Percentiles rank a stretch among this genome's conserved stretches.
These are phyloP conservation scores for Coleophora flavipennella DNA, from an alignment of 2,888 invertebrate genomes.

Conservation along the genomic window DNA sequence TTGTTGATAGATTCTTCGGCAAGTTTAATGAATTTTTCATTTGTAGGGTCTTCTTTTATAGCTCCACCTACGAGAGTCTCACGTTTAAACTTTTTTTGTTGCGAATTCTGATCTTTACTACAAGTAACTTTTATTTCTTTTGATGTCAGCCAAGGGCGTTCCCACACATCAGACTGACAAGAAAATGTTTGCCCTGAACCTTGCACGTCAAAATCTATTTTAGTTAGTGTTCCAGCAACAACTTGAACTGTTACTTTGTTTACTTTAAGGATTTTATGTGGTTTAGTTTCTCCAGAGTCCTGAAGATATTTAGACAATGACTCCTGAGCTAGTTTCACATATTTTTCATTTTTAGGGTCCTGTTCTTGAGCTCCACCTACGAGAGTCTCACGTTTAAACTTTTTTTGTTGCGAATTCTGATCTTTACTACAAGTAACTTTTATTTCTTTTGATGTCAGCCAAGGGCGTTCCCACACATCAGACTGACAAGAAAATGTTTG, in stretches of 20 bases:
- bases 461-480: constrained; percentile 2
- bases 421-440: constrained; percentile 2
- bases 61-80: neutral
- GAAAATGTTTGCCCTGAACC: constrained; percentile 3
- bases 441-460: constrained; percentile 16
- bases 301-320: constrained; percentile 21
- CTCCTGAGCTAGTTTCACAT: constrained; percentile 17
- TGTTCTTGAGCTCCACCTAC: constrained; percentile 10
- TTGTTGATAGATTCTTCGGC: constrained; percentile 1
- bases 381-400: too few species aligned
- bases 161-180: constrained; percentile 17
- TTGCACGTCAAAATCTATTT: constrained; percentile 16
- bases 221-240: constrained; percentile 16
- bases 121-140: constrained; percentile 11
- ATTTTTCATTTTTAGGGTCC: constrained; percentile 15
- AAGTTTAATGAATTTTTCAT: constrained; percentile 1
- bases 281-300: constrained; percentile 3
- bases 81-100: constrained; percentile 11
- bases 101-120: constrained; percentile 15
- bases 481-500: neutral
- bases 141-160: constrained; percentile 13
- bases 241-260: constrained; percentile 17
- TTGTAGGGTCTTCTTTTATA: neutral
- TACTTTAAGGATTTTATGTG: constrained; percentile 11
- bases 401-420: too few species aligned